Conservation (phyloP, 2,888 invertebrate species). For the Rhingia campestris region DNA sequence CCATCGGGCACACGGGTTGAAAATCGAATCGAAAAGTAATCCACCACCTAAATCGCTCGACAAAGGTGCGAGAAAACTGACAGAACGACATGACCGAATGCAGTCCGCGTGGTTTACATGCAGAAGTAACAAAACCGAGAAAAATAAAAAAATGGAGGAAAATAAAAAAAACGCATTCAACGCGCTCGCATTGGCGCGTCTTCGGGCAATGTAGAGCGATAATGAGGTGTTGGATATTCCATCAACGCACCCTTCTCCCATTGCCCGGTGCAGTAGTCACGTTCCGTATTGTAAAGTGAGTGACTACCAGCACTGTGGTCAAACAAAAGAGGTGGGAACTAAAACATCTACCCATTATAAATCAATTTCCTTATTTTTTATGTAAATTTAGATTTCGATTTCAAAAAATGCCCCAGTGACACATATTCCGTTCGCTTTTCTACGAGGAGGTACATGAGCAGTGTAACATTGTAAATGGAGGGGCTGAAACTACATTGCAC, state of each 20-base stretch:
- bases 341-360: conserved; percentile 70
- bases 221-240: conserved; percentile 68
- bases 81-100: conserved; percentile 45
- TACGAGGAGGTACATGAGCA: conserved; percentile 1
- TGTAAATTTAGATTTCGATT: conserved; percentile 73
- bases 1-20: conserved; percentile 30
- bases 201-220: conserved; percentile 46
- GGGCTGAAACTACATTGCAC: background rate
- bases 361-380: conserved; percentile 73
- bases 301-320: conserved; percentile 9
- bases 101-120: conserved; percentile 36
- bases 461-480: conserved; percentile 1
- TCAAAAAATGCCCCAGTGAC: conserved; percentile 73
- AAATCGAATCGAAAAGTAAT: conserved; percentile 43
- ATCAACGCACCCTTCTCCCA: conserved; percentile 65
- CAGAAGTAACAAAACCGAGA: conserved; percentile 8
- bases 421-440: conserved; percentile 51
- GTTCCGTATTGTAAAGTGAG: conserved; percentile 28
- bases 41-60: conserved; percentile 50
- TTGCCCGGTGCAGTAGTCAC: conserved; percentile 59
- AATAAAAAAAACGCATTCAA: conserved; percentile 59
- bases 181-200: conserved; percentile 4
- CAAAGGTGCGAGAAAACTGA: conserved; percentile 58
- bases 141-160: background rate
- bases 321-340: conserved; percentile 70